phyloP scores from a whole-genome alignment of 2,113 vertebrate species.

The Daboia siamensis region DNA sequence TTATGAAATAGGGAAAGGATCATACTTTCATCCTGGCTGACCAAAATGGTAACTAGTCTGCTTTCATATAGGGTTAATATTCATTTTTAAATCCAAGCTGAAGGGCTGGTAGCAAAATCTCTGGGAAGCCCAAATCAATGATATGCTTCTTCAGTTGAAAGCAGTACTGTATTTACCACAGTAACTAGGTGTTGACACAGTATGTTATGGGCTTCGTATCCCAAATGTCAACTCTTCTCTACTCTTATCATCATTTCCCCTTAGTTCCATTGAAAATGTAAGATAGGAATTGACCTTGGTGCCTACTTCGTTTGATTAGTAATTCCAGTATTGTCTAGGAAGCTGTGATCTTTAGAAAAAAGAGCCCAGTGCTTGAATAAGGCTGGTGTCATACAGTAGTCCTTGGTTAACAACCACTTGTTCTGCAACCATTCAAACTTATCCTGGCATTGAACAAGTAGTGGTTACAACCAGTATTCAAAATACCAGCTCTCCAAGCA shows the following conservation, averaged over 20 bases:
- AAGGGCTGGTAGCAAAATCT: no score
- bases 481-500: not conserved
- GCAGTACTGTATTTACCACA: not conserved
- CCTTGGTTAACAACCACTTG: not conserved
- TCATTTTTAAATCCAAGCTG: not conserved
- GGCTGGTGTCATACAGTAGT: not conserved
- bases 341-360: not conserved
- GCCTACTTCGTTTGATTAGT: not conserved
- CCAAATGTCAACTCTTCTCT: not conserved
- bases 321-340: not conserved
- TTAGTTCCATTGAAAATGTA: not conserved
- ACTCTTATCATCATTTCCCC: not conserved
- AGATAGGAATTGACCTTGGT: not conserved
- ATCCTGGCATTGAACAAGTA: not conserved
- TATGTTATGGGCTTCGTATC: not conserved
- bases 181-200: not conserved
- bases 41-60: not conserved
- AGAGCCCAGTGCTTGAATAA: not conserved
- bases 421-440: not conserved
- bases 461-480: not conserved
- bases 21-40: not conserved
- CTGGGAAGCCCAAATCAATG: not conserved
- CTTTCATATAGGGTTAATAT: not conserved
- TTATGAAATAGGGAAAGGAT: not conserved
- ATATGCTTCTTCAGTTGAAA: not conserved